Base-by-base conservation (phyloP, 2,888 invertebrate species). In the Phengaris alcon region DNA sequence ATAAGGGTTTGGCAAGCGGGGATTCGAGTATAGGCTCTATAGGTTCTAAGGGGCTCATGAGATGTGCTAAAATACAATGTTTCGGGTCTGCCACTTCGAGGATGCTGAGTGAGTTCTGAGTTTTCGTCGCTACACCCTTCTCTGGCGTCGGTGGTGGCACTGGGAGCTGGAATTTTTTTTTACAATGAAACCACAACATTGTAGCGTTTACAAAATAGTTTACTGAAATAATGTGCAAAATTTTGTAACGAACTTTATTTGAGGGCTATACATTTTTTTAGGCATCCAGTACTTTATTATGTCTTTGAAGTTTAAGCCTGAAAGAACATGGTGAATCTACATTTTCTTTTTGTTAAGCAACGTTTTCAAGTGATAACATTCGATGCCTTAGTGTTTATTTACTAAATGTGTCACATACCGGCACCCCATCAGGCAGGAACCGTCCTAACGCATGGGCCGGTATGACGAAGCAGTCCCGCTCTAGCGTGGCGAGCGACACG, bases 381-480 rank as follows among this genome's bases (percentile, higher is more conserved):
- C 35, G 2, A 35, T 48, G 48, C 7, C 35, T 1, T 3, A 35
- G 35, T 35, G 35, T 35, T 4, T 35, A 35, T 35, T 35, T 35
- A 35, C 35, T 35, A 35, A 70, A 9, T 74, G 7, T 44, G 12
- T 54, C n/a, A 76, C 88, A 83, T 81, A 98, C 97, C 89, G 97
- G 97, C 79, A 98, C 97, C 83, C 98, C 98, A 80, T 97, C 97
- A 79, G 98, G 98, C 83, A 98, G 94, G 91, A 98, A 98, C 82
- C 97, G 94, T 87, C 97, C 96, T 82, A 98, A 94, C 86, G 97
- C 97, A 82, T 97, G 97, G 74, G 97, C 96, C 8, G 98, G 98
- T 88, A 98, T 98, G 87, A 98, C 98, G 92, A 98, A 98, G 90
- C 98, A 98, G 93, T 98, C 98, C 84, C 97, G 95, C 90, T 97